Evolutionary conservation across 37 sponge, comb jelly and placozoan genomes (phyloP).

Genomic region (Eunapius fragilis): DNA sequence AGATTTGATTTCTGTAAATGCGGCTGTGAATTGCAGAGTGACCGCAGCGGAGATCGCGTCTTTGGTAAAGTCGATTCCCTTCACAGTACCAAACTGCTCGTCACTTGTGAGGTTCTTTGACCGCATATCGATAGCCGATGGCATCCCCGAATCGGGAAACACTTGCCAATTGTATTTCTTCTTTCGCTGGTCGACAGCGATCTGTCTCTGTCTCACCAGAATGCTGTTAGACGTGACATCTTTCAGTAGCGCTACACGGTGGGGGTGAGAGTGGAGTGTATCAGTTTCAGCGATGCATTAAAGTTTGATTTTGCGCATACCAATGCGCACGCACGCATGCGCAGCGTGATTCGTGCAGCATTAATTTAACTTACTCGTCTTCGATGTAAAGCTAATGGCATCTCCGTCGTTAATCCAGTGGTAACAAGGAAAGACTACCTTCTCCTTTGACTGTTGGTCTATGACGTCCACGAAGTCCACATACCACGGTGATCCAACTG

Average conservation of each 20-base stretch:
- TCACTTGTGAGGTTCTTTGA: conserved; percentile 5
- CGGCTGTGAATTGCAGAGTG: not conserved
- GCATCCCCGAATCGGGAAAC: not conserved
- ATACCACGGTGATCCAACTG: conserved; percentile 15
- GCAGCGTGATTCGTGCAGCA: not conserved
- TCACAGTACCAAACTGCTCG: conserved; percentile 36
- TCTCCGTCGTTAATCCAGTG: conserved; percentile 39
- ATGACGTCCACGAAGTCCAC: conserved; percentile 19
- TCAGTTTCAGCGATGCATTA: too few species aligned
- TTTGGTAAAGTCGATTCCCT: conserved; percentile 8
- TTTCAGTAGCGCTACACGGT: conserved; percentile 11
- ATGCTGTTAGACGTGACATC: conserved; percentile 4
- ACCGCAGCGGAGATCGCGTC: not conserved
- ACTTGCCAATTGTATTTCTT: conserved; percentile 30
- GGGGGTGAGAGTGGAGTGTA: too few species aligned
- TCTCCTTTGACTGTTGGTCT: not conserved
- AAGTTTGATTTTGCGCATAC: too few species aligned
- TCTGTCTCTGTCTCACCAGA: conserved; percentile 8
- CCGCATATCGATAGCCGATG: conserved; percentile 9
- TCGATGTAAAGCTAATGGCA: conserved; percentile 3
- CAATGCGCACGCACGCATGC: too few species aligned
- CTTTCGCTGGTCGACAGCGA: not conserved
- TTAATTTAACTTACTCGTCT: conserved; percentile 33
- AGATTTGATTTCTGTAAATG: not conserved
- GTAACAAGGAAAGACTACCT: conserved; percentile 29